Base-by-base conservation (phyloP, 2,888 invertebrate species). In the Euplexia lucipara region DNA sequence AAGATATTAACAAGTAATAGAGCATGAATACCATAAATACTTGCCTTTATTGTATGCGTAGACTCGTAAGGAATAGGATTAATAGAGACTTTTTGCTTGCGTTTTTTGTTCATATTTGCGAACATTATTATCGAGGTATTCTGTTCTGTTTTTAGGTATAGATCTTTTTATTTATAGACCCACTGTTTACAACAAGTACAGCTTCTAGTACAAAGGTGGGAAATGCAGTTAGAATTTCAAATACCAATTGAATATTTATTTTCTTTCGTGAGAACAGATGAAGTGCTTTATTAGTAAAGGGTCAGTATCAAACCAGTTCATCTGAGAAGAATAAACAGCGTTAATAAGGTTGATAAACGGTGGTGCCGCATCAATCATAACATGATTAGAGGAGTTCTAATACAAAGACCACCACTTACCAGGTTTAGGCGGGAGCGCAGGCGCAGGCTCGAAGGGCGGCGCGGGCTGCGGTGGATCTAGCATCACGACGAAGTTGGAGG, bases 401-500 rank as follows among this genome's bases (percentile, higher is more conserved):
- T n/a, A n/a, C n/a, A n/a, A n/a, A n/a, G n/a, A n/a, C 1, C 3
- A 9, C 0, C 48, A 70, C 90, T 91, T 87, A 97, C 97, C 96
- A 83, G 98, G 98, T 95, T 98, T 98, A 20, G 97, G 97, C 72
- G 98, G 98, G 74, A 98, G 92, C 66, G 95, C 94, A 6, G 97
- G 97, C 78, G 96, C 96, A 65, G 95, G 95, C 48, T 93, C 92
- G 69, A 86, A 85, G 42, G 92, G 90, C 57, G 90, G 88, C 61
- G 90, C 88, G 20, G 91, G 86, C 53, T 89, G 89, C 49, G 89
- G 89, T n/a, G 92, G 91, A 58, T 96, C 96, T 78, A 97, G 92
- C 86, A 96, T 93, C 83, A 97, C 96, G 39, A 99, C 99, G 94
- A 99, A 99, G 96, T 99, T 99, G 8, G 99, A 99, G 5, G 99